Base-by-base conservation (phyloP, 2,888 invertebrate species). In the Cephus pygmeus region DNA sequence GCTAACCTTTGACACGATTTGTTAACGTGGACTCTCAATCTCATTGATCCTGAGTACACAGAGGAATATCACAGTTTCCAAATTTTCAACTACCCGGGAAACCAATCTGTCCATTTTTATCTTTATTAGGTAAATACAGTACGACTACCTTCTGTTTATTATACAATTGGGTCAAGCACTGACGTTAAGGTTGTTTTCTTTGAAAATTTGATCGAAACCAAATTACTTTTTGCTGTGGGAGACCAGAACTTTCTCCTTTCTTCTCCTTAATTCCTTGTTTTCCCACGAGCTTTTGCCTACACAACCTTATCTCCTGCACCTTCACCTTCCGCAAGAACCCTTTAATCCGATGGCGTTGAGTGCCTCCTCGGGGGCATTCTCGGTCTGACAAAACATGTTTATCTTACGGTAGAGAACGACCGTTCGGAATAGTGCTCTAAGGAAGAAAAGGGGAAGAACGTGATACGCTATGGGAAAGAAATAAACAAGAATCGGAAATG, bases 401-500 rank as follows among this genome's bases (percentile, higher is more conserved):
- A 71, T 33, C 71, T 71, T 33, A n/a, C 31, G 31, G 11, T 71
- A 71, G 71, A 71, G 71, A 71, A 56, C 56, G 71, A 71, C 31
- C 31, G 3, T 23, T 4, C 6, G 2, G 12, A 33, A 31, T 33
- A 3, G 12, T 11, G 35, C 12, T 35, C 31, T 71, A 2, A 12
- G 12, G 31, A 12, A 31, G 12, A 9, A 23, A 56, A 23, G 23
- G 9, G 56, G 56, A 56, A 56, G 9, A 23, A 23, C 23, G 15
- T 56, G 23, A 23, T 40, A 15, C 40, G 40, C 40, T 56, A 56
- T 56, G 15, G 31, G 1, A 33, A 31, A 79, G 40, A 73, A 71
- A 56, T 34, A 34, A 73, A 76, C 36, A n/a, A 69, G 75, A 77
- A 30, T 77, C 73, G 80, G 77, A 81, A 86, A 84, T 77, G 85